These are phyloP conservation scores for Dendrolimus houi DNA, from an alignment of 2,888 invertebrate genomes.

Conservation along the genomic window DNA sequence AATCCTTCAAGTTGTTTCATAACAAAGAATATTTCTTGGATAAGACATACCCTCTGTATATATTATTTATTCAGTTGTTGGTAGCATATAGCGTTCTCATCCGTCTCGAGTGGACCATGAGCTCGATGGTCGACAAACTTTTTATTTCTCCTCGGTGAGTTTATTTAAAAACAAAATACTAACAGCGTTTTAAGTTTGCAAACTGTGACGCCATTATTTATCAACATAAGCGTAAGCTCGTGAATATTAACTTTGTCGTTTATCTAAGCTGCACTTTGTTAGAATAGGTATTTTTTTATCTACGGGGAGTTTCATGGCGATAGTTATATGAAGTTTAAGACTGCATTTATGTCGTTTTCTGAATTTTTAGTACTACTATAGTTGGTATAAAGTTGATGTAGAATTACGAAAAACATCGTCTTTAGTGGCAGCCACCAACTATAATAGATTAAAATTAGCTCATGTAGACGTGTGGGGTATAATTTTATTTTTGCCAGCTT, in stretches of 20 bases:
- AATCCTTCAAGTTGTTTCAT: no score
- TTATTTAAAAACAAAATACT: constrained; percentile 34
- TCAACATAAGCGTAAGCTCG: constrained; percentile 15
- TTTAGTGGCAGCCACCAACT: no score
- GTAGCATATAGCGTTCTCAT: constrained; percentile 10
- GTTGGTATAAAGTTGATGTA: no score
- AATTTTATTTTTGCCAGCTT: no score
- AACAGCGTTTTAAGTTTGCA: constrained; percentile 34
- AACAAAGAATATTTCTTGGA: no score
- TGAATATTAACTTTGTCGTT: not conserved
- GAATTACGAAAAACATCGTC: no score
- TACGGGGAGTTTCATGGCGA: not conserved
- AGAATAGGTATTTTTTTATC: not conserved
- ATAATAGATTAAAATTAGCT: no score
- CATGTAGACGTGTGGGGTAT: no score
- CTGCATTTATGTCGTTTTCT: not conserved
- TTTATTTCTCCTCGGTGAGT: constrained; percentile 36
- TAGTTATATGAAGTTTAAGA: not conserved
- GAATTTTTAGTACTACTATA: no score
- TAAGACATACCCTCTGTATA: not conserved
- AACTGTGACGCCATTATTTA: constrained; percentile 25
- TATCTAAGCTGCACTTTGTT: not conserved
- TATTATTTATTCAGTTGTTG: constrained; percentile 3
- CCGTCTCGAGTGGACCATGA: constrained; percentile 40
- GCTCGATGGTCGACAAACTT: constrained; percentile 29